These are phyloP conservation scores for Epistrophe eligans DNA, from an alignment of 2,888 invertebrate genomes.

Conservation along the genomic window DNA sequence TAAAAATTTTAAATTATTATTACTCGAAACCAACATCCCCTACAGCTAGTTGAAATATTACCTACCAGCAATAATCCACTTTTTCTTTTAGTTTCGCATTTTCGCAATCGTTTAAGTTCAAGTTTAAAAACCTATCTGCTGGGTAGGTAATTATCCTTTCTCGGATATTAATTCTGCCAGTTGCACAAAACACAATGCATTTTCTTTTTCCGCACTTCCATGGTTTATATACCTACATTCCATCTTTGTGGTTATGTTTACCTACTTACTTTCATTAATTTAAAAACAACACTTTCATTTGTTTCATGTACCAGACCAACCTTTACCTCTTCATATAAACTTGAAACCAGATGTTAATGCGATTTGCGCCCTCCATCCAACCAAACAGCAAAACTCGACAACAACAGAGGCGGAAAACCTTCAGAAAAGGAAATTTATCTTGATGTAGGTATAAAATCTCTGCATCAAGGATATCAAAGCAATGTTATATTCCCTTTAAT, in stretches of 20 bases:
- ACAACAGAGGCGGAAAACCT: slow-evolving; percentile 19
- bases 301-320: not conserved
- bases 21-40: too few relatives aligned
- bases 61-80: too few relatives aligned
- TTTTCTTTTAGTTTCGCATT: too few relatives aligned
- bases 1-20: too few relatives aligned
- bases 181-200: slow-evolving; percentile 8
- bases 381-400: slow-evolving; percentile 8
- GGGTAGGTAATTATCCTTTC: not conserved
- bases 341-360: slow-evolving; percentile 33
- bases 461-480: slow-evolving; percentile 29
- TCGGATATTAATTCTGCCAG: slow-evolving; percentile 6
- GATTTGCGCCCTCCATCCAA: slow-evolving; percentile 11
- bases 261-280: not conserved
- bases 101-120: not conserved
- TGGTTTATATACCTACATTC: not conserved
- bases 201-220: not conserved
- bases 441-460: slow-evolving; percentile 29
- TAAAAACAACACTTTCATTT: slow-evolving; percentile 10
- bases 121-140: not conserved
- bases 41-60: too few relatives aligned
- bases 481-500: slow-evolving; percentile 47
- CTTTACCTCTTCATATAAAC: slow-evolving; percentile 6
- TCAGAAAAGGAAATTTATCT: slow-evolving; percentile 14
- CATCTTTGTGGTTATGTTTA: not conserved